Conservation (phyloP, 2,888 invertebrate genomes). For the Aleiodes testaceus region DNA sequence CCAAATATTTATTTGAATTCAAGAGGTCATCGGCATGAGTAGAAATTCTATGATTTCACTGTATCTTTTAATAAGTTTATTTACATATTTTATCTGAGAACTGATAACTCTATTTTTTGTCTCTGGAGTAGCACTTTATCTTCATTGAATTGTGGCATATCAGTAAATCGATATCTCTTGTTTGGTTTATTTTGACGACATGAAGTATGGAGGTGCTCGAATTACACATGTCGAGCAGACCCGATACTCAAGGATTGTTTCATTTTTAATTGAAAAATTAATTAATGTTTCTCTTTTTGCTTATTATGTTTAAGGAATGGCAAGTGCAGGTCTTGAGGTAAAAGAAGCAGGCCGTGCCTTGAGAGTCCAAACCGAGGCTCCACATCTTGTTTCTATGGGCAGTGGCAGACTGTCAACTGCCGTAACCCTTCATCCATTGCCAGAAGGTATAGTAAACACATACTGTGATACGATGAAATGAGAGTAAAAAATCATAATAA, state of each 20-base stretch:
- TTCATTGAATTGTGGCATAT: background rate
- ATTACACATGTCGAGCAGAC: conserved; percentile 4
- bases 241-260: background rate
- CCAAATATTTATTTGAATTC: too few relatives aligned
- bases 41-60: too few relatives aligned
- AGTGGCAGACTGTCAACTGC: conserved; percentile 92
- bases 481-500: conserved; percentile 2
- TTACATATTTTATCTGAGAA: background rate
- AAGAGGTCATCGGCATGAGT: too few relatives aligned
- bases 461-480: conserved; percentile 4
- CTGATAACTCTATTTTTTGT: conserved; percentile 5
- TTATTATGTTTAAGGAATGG: conserved; percentile 61
- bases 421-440: conserved; percentile 92
- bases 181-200: conserved; percentile 14
- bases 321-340: conserved; percentile 68
- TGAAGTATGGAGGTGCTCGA: conserved; percentile 12
- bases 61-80: too few relatives aligned
- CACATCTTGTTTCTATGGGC: conserved; percentile 93
- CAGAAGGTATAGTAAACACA: conserved; percentile 83
- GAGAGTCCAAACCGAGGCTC: conserved; percentile 84
- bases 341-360: conserved; percentile 76
- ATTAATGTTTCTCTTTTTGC: conserved; percentile 45
- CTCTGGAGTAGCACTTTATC: conserved; percentile 1
- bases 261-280: background rate
- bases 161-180: conserved; percentile 28